Percentiles rank a stretch among this genome's conserved stretches.
Conservation (phyloP, 2,113 vertebrate species). For the Mormyrus iriodes region DNA sequence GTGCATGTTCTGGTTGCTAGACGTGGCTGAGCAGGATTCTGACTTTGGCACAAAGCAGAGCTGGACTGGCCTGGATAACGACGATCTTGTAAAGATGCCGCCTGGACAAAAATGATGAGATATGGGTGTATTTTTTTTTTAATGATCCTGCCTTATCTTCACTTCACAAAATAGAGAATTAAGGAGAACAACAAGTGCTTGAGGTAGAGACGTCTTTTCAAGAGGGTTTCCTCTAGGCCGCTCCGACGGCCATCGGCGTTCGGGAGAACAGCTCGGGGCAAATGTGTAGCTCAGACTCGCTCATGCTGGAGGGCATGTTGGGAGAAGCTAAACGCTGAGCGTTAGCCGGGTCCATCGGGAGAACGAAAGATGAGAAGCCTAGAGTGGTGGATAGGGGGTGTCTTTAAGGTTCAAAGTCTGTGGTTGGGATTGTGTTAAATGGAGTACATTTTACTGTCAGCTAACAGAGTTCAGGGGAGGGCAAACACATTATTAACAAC, state of each 20-base stretch:
- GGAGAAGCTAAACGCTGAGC: neutral
- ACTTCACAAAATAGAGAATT: neutral
- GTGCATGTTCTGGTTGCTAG: neutral
- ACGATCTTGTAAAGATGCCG: neutral
- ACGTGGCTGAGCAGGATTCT: neutral
- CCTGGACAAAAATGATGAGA: neutral
- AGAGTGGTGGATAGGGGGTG: neutral
- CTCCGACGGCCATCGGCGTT: neutral
- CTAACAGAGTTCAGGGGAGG: constrained; percentile 17
- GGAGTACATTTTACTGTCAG: constrained; percentile 10
- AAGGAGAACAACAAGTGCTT: neutral
- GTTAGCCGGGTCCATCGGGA: neutral
- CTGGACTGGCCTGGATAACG: neutral
- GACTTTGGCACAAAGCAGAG: neutral
- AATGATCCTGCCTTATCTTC: neutral
- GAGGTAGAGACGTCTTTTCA: neutral
- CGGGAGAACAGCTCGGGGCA: neutral
- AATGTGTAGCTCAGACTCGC: neutral
- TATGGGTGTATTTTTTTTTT: neutral
- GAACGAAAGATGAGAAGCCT: neutral
- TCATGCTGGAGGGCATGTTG: neutral
- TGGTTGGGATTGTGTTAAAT: neutral
- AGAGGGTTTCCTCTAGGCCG: too few relatives aligned
- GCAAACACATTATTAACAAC: constrained; percentile 15
- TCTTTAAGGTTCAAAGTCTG: constrained; percentile 8